These are phyloP conservation scores for Lepas anatifera DNA, from an alignment of 2,888 invertebrate genomes.

Conservation along the genomic window DNA sequence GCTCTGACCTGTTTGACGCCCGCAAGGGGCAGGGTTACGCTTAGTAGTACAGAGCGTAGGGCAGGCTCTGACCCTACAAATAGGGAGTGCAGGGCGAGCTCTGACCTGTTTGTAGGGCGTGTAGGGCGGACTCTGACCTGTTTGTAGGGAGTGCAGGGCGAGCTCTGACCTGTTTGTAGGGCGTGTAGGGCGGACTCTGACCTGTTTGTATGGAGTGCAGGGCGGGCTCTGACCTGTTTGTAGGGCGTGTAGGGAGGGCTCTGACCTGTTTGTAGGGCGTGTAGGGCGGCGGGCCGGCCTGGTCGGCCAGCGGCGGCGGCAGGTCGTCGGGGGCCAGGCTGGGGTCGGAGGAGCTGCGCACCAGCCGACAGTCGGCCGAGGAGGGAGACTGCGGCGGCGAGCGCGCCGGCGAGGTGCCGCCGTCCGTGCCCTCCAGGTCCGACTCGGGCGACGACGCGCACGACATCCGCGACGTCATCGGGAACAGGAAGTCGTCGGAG, in stretches of 20 bases:
- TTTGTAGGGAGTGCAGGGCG: constrained; percentile 30
- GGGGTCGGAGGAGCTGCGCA: constrained; percentile 83
- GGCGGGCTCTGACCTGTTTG: constrained; percentile 25
- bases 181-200: constrained; percentile 59
- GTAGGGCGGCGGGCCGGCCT: background rate
- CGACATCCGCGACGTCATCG: constrained; percentile 89
- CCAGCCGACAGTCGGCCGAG: constrained; percentile 33
- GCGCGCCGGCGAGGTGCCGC: constrained; percentile 30
- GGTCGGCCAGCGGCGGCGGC: constrained; percentile 23
- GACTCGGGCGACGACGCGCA: constrained; percentile 90
- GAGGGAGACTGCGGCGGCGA: constrained; percentile 16
- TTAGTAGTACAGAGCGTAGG: constrained; percentile 11
- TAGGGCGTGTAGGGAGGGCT: constrained; percentile 50
- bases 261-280: constrained; percentile 35
- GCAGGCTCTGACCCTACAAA: constrained; percentile 13
- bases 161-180: constrained; percentile 34
- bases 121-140: constrained; percentile 48
- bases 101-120: constrained; percentile 40
- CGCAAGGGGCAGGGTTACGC: too few species aligned
- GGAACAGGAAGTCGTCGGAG: constrained; percentile 97
- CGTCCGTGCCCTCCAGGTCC: constrained; percentile 56
- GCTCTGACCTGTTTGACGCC: too few species aligned
- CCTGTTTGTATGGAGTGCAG: constrained; percentile 30
- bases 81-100: constrained; percentile 12
- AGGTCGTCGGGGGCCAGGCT: constrained; percentile 81